Evolutionary conservation across 2,888 invertebrate species (phyloP).

Genomic region (Ariolimax columbianus): DNA sequence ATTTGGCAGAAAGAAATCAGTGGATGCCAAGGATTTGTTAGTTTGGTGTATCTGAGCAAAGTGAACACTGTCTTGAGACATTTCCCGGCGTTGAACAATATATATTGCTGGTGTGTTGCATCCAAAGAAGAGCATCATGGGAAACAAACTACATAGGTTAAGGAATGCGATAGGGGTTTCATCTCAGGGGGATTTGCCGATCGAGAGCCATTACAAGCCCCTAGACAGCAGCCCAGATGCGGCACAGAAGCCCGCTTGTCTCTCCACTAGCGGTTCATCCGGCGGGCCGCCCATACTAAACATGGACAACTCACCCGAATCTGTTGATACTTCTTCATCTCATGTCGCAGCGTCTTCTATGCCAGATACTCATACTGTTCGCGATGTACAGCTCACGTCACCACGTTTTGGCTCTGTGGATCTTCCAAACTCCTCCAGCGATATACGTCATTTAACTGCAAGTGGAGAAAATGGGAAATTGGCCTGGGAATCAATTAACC

Average conservation of each 20-base stretch:
- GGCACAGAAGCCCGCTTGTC: not conserved
- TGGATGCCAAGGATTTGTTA: too few species aligned
- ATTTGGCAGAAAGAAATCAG: too few species aligned
- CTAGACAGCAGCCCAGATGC: not conserved
- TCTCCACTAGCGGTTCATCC: too few species aligned
- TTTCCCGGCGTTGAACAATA: too few species aligned
- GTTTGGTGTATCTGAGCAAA: too few species aligned
- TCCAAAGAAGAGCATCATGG: not conserved
- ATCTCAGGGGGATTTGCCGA: not conserved
- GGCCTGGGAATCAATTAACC: too few species aligned
- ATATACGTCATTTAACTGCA: too few species aligned
- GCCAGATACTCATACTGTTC: not conserved
- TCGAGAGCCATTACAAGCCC: not conserved
- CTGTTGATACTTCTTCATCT: not conserved
- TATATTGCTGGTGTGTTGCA: not conserved
- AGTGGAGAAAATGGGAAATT: too few species aligned
- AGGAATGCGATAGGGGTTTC: not conserved
- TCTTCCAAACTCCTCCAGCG: not conserved
- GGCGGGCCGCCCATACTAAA: not conserved
- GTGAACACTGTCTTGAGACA: too few species aligned
- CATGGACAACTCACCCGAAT: not conserved
- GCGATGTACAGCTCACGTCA: not conserved
- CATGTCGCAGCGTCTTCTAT: not conserved
- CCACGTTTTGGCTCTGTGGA: not conserved
- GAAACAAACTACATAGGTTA: not conserved